These are phyloP conservation scores for Limnephilus auricula DNA, from an alignment of 2,888 invertebrate species.

Conservation along the genomic window DNA sequence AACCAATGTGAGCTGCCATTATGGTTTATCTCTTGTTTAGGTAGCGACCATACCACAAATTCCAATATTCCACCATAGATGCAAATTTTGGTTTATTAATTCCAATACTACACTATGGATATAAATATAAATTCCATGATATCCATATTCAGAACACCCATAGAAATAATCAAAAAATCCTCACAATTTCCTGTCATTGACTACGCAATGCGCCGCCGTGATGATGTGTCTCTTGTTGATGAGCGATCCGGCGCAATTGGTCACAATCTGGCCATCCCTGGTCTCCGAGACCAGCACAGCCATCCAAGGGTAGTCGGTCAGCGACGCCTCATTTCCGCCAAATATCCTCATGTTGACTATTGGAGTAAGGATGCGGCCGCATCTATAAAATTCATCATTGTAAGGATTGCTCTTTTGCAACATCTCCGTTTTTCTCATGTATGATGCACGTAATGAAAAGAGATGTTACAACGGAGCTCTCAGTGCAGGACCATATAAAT, in stretches of 20 bases:
- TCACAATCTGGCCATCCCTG: neutral
- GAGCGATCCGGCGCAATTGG: neutral
- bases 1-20: no score
- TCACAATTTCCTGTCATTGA: neutral
- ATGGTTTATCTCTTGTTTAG: no score
- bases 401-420: neutral
- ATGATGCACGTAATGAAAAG: no score
- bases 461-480: no score
- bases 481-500: no score
- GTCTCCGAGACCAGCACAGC: conserved; percentile 71
- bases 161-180: neutral
- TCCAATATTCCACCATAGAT: no score
- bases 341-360: conserved; percentile 68
- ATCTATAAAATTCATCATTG: neutral
- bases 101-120: no score
- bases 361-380: neutral
- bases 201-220: neutral
- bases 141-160: no score
- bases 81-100: no score
- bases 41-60: no score
- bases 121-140: no score
- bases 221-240: neutral
- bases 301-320: conserved; percentile 79
- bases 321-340: conserved; percentile 71
- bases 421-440: no score